phyloP scores from a whole-genome alignment of 2,797 vertebrate species.

The Halcyon smyrnensis region DNA sequence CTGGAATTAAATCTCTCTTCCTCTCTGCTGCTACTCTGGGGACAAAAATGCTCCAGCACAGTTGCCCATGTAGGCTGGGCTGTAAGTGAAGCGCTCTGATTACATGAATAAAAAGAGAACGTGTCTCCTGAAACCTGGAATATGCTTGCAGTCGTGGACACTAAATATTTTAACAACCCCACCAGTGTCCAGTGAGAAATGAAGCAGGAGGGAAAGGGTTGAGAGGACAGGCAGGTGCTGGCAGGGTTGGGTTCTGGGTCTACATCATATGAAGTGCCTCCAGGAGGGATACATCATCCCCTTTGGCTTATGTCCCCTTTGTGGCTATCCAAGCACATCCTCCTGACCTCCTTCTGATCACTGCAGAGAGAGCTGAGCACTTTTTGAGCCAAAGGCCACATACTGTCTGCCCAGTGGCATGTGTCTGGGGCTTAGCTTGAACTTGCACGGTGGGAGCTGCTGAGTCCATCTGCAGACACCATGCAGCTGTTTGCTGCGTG shows the following conservation, averaged over 20 bases:
- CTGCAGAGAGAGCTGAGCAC: not conserved
- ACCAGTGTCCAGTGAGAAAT: not conserved
- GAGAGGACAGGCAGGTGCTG: not conserved
- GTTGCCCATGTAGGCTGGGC: not conserved
- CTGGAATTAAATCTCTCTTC: not conserved
- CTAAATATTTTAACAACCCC: not conserved
- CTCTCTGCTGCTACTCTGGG: not conserved
- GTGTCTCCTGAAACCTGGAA: not conserved
- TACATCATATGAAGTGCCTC: not conserved
- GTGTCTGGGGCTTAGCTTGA: fast-evolving
- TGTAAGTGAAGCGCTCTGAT: not conserved
- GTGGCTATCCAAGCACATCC: not conserved
- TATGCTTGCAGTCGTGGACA: fast-evolving
- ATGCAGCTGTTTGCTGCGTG: fast-evolving
- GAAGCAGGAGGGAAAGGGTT: fast-evolving
- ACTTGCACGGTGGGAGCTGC: not conserved
- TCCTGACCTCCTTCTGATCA: not conserved
- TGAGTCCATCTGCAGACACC: not conserved
- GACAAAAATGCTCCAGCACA: not conserved
- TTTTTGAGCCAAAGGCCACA: not conserved
- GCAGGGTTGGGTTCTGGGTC: not conserved
- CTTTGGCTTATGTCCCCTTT: not conserved
- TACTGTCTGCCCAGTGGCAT: not conserved
- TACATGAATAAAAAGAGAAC: fast-evolving
- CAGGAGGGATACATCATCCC: not conserved